Base-by-base conservation (phyloP, 2,888 invertebrate genomes). In the Heliconius ethilla region DNA sequence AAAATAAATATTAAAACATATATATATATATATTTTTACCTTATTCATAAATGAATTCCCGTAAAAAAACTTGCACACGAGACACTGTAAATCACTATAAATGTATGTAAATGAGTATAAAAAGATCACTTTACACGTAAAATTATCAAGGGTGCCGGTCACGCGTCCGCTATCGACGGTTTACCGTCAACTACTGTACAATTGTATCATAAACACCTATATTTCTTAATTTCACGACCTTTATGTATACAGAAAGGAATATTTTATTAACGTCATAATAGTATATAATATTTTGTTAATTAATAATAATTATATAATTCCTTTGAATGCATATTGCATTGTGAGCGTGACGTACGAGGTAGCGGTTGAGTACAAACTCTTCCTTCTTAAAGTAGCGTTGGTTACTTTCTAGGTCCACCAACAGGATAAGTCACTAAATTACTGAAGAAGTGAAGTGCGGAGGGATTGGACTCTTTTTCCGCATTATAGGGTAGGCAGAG, bases 201-300 rank as follows among this genome's bases (percentile, higher is more conserved):
- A 9, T n/a, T 13, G n/a, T 67, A 67, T 67, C 37, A n/a, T 40
- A 67, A 37, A 25, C 67, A 37, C n/a, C n/a, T 40, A n/a, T 67
- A 67, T 67, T 67, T 67, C 67, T 67, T 67, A 40, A 67, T n/a
- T 40, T 10, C 11, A 25, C 67, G 67, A 40, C 67, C 67, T 67
- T 40, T 67, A 22, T 67, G 3, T 40, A 13, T n/a, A n/a, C 37
- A 40, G 67, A 67, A 67, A 67, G 67, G 37, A n/a, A 25, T 40
- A 27, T 67, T 67, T 67, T 40, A 37, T 13, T 67, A 13, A 25
- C 67, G 67, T 67, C 67, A 67, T 40, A 33, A 29, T 37, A 37
- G 2, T 37, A 67, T 15, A 40, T 67, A n/a, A 13, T 40, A n/a
- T 67, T n/a, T 67, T 18, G 4, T n/a, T 37, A 67, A 37, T 67